phyloP scores from a whole-genome alignment of 2,888 invertebrate species.

The Ditula angustiorana region DNA sequence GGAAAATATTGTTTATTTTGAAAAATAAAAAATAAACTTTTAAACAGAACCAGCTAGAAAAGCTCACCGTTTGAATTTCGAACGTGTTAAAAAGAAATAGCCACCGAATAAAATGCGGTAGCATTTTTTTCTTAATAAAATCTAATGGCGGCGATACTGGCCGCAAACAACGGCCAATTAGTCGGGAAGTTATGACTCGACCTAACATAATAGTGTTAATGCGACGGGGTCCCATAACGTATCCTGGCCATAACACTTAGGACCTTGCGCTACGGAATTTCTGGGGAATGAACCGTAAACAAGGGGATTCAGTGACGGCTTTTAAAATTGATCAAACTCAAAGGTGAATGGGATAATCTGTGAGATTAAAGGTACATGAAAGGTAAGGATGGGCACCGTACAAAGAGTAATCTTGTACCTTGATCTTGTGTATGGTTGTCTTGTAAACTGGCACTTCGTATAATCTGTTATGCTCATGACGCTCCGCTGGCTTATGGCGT shows the following conservation, averaged over 20 bases:
- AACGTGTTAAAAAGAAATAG: background rate
- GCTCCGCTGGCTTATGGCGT: too few relatives aligned
- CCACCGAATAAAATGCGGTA: constrained; percentile 5
- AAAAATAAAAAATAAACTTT: too few relatives aligned
- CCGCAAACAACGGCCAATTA: constrained; percentile 40
- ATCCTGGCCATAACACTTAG: constrained; percentile 35
- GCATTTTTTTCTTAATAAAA: constrained; percentile 37
- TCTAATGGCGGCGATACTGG: constrained; percentile 33
- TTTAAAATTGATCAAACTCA: constrained; percentile 64
- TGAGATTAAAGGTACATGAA: constrained; percentile 53
- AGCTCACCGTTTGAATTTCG: background rate
- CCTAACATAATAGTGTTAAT: constrained; percentile 34
- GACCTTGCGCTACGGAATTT: constrained; percentile 9
- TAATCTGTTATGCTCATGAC: background rate
- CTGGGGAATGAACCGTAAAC: constrained; percentile 56
- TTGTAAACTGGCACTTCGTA: background rate
- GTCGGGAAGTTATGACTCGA: constrained; percentile 27
- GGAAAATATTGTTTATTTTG: too few relatives aligned
- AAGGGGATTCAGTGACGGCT: constrained; percentile 57
- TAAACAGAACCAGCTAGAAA: too few relatives aligned
- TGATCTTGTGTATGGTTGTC: background rate
- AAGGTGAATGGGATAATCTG: constrained; percentile 63
- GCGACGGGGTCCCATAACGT: constrained; percentile 36
- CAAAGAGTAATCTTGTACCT: constrained; percentile 3
- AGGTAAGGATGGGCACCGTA: constrained; percentile 2